Conservation (phyloP, 2,888 invertebrate genomes). For the Linyphia triangularis region DNA sequence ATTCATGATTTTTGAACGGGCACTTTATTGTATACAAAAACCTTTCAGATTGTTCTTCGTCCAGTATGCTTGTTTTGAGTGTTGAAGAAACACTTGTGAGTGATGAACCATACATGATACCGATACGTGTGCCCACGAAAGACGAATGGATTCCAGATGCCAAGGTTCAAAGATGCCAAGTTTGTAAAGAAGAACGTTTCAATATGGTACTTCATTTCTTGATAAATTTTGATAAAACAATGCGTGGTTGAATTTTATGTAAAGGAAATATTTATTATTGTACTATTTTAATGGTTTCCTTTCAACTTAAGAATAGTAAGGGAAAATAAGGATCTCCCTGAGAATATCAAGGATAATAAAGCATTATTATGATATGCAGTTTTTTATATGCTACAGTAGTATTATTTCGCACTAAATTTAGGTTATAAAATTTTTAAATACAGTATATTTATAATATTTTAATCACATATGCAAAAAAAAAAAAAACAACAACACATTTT, state of each 20-base stretch:
- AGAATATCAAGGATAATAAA: no score
- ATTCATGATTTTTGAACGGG: no score
- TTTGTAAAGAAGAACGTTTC: slow-evolving; percentile 80
- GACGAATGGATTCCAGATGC: slow-evolving; percentile 91
- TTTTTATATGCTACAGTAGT: no score
- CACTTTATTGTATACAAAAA: no score
- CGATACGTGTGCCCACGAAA: slow-evolving; percentile 86
- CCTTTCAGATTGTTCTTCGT: slow-evolving; percentile 59
- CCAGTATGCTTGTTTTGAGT: slow-evolving; percentile 62
- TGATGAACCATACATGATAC: slow-evolving; percentile 85
- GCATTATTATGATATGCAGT: no score
- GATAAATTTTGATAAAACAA: no score
- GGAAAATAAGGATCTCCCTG: no score
- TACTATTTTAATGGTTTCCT: background rate
- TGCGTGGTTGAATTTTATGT: background rate
- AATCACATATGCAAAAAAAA: no score
- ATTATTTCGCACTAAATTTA: no score
- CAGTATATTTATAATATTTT: no score
- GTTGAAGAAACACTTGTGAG: slow-evolving; percentile 39
- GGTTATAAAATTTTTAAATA: no score
- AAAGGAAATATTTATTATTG: background rate
- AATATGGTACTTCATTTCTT: slow-evolving; percentile 79
- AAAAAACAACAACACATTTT: no score
- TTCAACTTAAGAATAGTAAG: background rate
- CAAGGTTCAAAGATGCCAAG: slow-evolving; percentile 86